phyloP scores from a whole-genome alignment of 2,888 invertebrate genomes.

The Drosophila helvetica region DNA sequence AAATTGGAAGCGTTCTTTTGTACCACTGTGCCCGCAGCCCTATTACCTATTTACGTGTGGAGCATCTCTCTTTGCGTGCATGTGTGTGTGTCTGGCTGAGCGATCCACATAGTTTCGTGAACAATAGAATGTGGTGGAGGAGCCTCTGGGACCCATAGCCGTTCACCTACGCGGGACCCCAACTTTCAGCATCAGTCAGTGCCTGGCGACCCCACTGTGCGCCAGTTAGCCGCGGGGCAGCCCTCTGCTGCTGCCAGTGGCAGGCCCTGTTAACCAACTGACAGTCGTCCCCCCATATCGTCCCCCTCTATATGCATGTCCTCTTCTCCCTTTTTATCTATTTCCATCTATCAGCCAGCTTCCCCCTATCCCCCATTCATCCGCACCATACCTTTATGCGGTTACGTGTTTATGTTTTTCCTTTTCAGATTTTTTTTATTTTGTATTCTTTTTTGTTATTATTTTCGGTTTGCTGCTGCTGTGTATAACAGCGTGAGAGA shows the following conservation, averaged over 20 bases:
- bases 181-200: constrained; percentile 57
- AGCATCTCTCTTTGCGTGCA: constrained; percentile 9
- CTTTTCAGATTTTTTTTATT: constrained; percentile 18
- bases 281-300: constrained; percentile 9
- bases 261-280: constrained; percentile 70
- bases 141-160: not conserved
- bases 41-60: constrained; percentile 65
- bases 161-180: constrained; percentile 31
- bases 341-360: constrained; percentile 59
- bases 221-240: constrained; percentile 22
- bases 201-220: constrained; percentile 13
- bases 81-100: constrained; percentile 42
- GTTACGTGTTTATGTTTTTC: constrained; percentile 75
- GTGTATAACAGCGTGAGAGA: constrained; percentile 57
- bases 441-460: constrained; percentile 56
- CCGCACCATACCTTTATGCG: constrained; percentile 59
- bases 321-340: constrained; percentile 18
- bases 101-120: constrained; percentile 58
- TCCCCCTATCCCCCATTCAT: constrained; percentile 33
- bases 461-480: constrained; percentile 66
- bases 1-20: constrained; percentile 9
- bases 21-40: constrained; percentile 58
- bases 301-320: constrained; percentile 4
- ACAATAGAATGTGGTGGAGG: constrained; percentile 51
- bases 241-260: constrained; percentile 39